Evolutionary conservation across 1,140 invertebrate species (phyloP).

Genomic region (Lepidostoma basale): DNA sequence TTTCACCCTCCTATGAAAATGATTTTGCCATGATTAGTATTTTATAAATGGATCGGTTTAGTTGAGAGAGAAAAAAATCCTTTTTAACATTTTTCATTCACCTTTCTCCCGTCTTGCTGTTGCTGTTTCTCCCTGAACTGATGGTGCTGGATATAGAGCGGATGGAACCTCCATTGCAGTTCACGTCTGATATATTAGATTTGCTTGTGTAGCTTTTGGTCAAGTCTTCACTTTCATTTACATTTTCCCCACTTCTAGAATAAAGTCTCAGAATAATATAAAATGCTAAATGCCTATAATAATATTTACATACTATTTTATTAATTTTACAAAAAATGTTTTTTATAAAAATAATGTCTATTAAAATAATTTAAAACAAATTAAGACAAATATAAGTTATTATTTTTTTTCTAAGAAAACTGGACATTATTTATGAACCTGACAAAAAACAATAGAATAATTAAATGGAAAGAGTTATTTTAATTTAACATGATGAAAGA

Average conservation of each 20-base stretch:
- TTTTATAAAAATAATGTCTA: neutral
- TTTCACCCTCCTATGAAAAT: constrained; percentile 35
- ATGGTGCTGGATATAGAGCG: constrained; percentile 57
- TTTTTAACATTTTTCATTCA: neutral
- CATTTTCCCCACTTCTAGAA: constrained; percentile 33
- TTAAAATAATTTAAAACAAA: too few relatives aligned
- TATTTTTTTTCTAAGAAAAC: too few relatives aligned
- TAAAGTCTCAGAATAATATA: constrained; percentile 2
- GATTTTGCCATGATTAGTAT: too few relatives aligned
- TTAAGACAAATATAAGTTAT: too few relatives aligned
- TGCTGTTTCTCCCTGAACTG: constrained; percentile 49
- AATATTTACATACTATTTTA: too few relatives aligned
- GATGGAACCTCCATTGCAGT: constrained; percentile 56
- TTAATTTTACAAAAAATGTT: too few relatives aligned
- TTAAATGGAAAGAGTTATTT: too few relatives aligned
- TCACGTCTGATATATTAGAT: constrained; percentile 48
- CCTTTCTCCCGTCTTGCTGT: constrained; percentile 37
- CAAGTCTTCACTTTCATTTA: constrained; percentile 32
- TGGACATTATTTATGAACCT: too few relatives aligned
- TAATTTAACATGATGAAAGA: too few relatives aligned
- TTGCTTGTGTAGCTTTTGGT: constrained; percentile 34
- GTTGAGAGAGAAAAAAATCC: neutral
- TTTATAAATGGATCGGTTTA: too few relatives aligned
- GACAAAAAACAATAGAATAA: too few relatives aligned
- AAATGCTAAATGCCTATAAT: too few relatives aligned